Conservation (phyloP, 2,888 invertebrate species). For the Helobdella robusta region DNA sequence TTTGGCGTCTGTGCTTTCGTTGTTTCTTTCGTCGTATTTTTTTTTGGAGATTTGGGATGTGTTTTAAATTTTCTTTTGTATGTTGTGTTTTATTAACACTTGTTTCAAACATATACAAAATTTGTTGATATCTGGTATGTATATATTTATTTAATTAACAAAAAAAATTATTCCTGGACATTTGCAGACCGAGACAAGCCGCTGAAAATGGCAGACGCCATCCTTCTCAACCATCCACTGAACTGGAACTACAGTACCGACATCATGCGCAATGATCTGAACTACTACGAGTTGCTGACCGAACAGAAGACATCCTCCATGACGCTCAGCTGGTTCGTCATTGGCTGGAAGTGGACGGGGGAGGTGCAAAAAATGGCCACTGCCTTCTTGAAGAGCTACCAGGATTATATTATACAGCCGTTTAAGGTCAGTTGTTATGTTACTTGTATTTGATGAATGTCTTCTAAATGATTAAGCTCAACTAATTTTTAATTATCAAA, state of each 20-base stretch:
- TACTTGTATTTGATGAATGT: neutral
- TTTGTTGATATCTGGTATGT: neutral
- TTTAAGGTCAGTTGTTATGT: conserved; percentile 33
- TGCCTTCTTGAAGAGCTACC: conserved; percentile 35
- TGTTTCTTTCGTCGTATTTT: neutral
- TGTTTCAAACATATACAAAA: neutral
- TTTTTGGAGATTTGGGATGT: too few relatives aligned
- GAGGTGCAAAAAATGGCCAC: conserved; percentile 30
- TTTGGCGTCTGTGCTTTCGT: neutral
- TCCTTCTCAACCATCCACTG: conserved; percentile 36
- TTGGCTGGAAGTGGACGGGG: conserved; percentile 36
- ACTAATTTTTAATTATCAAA: neutral
- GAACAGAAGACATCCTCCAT: conserved; percentile 32
- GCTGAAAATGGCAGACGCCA: conserved; percentile 37
- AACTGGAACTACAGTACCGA: conserved; percentile 36
- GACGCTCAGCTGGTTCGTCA: conserved; percentile 35
- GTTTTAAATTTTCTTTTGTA: too few relatives aligned
- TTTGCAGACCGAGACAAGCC: conserved; percentile 29
- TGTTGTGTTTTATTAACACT: neutral
- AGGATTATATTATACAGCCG: conserved; percentile 35
- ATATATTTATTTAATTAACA: neutral
- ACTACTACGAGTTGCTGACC: conserved; percentile 33
- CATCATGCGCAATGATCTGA: conserved; percentile 36
- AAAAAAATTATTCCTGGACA: neutral
- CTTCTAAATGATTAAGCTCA: neutral